A percentile compares a stretch with the other conserved stretches of the same genome.
phyloP scores from a whole-genome alignment of 2,113 vertebrate genomes.

The Illadopsis cleaveri region DNA sequence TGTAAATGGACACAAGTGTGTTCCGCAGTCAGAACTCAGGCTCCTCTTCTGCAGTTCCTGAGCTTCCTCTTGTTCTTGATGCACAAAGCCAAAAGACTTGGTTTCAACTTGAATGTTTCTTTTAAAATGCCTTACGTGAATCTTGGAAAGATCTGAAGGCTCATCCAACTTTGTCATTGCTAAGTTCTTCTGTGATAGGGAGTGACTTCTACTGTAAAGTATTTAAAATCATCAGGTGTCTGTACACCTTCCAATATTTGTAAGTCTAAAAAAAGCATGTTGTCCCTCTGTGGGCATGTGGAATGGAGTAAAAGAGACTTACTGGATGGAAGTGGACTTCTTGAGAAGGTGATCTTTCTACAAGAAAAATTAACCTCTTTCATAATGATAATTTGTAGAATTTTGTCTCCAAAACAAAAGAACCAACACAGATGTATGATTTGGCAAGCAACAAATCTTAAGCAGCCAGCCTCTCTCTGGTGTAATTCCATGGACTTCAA shows the following conservation, averaged over 20 bases:
- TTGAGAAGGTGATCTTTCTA: background rate
- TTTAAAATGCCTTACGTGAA: background rate
- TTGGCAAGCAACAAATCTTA: slow-evolving; percentile 8
- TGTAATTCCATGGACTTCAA: slow-evolving; percentile 3
- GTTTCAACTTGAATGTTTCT: background rate
- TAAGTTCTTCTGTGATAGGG: background rate
- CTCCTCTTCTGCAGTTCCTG: background rate
- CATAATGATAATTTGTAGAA: background rate
- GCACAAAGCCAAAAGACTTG: background rate
- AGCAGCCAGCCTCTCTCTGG: background rate
- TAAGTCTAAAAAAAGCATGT: background rate
- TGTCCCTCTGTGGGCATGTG: background rate
- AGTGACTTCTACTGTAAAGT: background rate
- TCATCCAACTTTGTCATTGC: background rate
- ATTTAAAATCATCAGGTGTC: background rate
- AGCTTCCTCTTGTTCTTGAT: background rate
- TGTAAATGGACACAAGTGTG: background rate
- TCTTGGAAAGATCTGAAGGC: background rate
- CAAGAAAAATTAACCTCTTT: background rate
- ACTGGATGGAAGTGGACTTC: background rate
- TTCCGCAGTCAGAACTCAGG: background rate
- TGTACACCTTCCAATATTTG: background rate
- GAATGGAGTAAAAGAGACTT: background rate
- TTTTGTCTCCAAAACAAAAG: slow-evolving; percentile 49
- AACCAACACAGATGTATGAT: slow-evolving; percentile 45